phyloP scores from a whole-genome alignment of 2,888 invertebrate genomes.

The Chalcis sispes region DNA sequence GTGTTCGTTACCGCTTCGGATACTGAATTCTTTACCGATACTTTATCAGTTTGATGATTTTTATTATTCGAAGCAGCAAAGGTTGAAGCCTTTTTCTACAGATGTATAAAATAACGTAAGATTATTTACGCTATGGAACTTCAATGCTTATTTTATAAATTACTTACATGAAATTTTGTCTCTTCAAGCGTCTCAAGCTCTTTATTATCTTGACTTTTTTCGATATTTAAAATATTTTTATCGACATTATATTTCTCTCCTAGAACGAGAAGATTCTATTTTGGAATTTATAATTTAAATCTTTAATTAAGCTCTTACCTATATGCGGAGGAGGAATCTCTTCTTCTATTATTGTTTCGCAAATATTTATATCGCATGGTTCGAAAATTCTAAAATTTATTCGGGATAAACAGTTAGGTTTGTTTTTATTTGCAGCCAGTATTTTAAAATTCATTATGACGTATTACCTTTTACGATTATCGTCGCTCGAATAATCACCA shows the following conservation, averaged over 20 bases:
- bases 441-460: background rate
- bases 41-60: no score
- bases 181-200: background rate
- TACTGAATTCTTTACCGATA: no score
- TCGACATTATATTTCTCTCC: slow-evolving; percentile 47
- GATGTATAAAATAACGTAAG: no score
- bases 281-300: slow-evolving; percentile 63
- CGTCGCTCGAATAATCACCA: slow-evolving; percentile 17
- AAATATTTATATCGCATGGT: slow-evolving; percentile 41
- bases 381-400: slow-evolving; percentile 27
- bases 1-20: no score
- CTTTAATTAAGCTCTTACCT: slow-evolving; percentile 55
- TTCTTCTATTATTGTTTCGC: slow-evolving; percentile 50
- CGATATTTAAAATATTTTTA: background rate
- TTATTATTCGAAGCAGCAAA: background rate
- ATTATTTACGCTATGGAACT: no score
- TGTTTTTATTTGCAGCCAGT: no score
- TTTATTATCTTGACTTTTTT: background rate
- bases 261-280: slow-evolving; percentile 63
- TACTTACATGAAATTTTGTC: slow-evolving; percentile 6
- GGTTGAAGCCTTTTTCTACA: no score
- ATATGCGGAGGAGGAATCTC: slow-evolving; percentile 34
- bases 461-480: slow-evolving; percentile 43
- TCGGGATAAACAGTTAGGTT: background rate
- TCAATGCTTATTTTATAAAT: background rate